These are phyloP conservation scores for Pantelozetes paolii DNA, from an alignment of 2,888 invertebrate species.

Conservation along the genomic window DNA sequence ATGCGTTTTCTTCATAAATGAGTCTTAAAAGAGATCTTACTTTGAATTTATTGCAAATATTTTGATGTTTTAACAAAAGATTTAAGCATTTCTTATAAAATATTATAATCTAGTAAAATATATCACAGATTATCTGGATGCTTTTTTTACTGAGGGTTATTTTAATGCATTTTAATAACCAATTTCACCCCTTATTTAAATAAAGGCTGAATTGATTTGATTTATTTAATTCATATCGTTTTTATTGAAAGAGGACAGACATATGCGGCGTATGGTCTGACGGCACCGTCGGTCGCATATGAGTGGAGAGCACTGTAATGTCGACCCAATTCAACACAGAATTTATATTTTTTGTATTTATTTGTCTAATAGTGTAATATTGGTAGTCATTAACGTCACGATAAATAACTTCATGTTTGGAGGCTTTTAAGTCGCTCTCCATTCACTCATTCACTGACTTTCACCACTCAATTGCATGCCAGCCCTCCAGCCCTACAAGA, in stretches of 20 bases:
- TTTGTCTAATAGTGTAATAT: conserved; percentile 3
- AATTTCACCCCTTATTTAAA: too few relatives aligned
- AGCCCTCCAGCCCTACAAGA: neutral
- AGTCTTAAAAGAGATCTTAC: too few relatives aligned
- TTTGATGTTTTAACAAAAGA: too few relatives aligned
- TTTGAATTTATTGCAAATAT: too few relatives aligned
- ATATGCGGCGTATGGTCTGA: neutral
- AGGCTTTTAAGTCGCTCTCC: conserved; percentile 24
- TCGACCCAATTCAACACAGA: neutral
- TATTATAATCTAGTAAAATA: too few relatives aligned
- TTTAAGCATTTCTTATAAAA: too few relatives aligned
- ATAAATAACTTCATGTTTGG: conserved; percentile 31
- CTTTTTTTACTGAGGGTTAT: too few relatives aligned
- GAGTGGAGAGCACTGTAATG: neutral
- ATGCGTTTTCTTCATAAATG: too few relatives aligned
- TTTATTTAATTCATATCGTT: neutral
- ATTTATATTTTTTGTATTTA: neutral
- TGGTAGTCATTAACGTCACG: conserved; percentile 32
- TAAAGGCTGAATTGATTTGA: too few relatives aligned
- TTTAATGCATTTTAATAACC: too few relatives aligned
- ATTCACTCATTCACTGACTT: conserved; percentile 8
- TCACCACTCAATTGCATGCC: conserved; percentile 2
- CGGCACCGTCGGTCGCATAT: neutral
- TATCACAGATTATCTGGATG: too few relatives aligned
- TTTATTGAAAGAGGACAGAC: neutral